A percentile compares a stretch with the other conserved stretches of the same genome.
Evolutionary conservation across 2,888 invertebrate genomes (phyloP).

Genomic region (Cyaniris semiargus): DNA sequence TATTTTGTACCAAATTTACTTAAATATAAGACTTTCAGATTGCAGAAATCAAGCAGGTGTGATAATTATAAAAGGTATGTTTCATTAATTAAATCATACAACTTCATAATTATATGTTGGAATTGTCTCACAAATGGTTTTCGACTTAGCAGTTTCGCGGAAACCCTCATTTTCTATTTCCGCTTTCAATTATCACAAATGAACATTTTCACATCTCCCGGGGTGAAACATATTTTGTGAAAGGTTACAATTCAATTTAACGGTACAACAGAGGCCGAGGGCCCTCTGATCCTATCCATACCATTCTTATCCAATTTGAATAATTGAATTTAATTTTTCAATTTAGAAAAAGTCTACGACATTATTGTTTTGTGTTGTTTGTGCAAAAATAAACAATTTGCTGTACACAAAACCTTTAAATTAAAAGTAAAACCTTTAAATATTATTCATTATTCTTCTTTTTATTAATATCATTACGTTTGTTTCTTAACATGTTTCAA

Average conservation of each 20-base stretch:
- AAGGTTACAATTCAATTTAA: slow-evolving; percentile 68
- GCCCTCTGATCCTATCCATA: slow-evolving; percentile 40
- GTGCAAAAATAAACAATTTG: background rate
- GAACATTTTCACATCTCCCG: slow-evolving; percentile 27
- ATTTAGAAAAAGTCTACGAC: slow-evolving; percentile 27
- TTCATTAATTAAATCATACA: background rate
- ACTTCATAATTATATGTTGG: background rate
- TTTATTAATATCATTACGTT: background rate
- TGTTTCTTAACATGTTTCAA: no score
- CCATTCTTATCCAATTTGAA: slow-evolving; percentile 42
- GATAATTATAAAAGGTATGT: background rate
- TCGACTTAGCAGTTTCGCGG: background rate
- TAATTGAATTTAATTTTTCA: slow-evolving; percentile 40
- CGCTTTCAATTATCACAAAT: slow-evolving; percentile 31
- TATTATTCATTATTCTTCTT: background rate
- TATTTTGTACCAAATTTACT: background rate
- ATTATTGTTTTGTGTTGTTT: slow-evolving; percentile 4
- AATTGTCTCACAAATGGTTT: background rate
- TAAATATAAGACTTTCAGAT: background rate
- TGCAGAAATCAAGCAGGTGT: background rate
- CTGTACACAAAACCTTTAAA: background rate
- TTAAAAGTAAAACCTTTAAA: background rate
- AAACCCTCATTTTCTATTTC: slow-evolving; percentile 19
- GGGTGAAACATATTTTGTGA: slow-evolving; percentile 37
- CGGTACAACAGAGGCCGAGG: slow-evolving; percentile 48